Evolutionary conservation across 2,113 vertebrate species (phyloP).

Genomic region (Xiphorhynchus elegans): DNA sequence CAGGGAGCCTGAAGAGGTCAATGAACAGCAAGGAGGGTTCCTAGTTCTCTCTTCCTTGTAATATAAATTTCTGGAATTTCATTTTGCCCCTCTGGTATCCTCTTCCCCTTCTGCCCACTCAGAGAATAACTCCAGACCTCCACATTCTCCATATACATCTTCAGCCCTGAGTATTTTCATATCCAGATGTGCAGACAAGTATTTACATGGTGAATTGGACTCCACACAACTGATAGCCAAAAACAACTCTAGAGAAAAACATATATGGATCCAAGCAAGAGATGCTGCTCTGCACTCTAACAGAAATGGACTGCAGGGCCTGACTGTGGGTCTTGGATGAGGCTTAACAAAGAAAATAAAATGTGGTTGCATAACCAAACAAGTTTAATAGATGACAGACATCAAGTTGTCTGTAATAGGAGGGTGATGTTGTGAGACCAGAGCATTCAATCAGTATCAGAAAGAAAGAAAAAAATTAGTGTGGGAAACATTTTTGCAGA

Average conservation of each 20-base stretch:
- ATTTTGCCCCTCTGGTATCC: neutral
- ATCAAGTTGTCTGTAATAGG: neutral
- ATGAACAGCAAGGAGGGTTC: neutral
- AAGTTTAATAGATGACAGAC: neutral
- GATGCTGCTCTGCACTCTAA: neutral
- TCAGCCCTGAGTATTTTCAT: neutral
- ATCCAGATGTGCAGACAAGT: neutral
- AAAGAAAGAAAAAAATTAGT: neutral
- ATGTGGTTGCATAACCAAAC: neutral
- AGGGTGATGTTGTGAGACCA: neutral
- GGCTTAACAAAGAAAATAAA: neutral
- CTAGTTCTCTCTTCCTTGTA: neutral
- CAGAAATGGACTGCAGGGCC: neutral
- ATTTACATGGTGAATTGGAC: neutral
- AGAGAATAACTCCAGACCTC: neutral
- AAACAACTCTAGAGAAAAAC: neutral
- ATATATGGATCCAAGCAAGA: neutral
- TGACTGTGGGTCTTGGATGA: neutral
- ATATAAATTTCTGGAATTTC: neutral
- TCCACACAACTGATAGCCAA: neutral
- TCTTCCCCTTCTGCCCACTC: neutral
- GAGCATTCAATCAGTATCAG: neutral
- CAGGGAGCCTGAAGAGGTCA: neutral
- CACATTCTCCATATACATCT: neutral
- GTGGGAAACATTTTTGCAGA: neutral